Evolutionary conservation across 2,888 invertebrate species (phyloP), one percentile per base, ranked within the genome.

Genomic region (Cheilosia vulpina): DNA sequence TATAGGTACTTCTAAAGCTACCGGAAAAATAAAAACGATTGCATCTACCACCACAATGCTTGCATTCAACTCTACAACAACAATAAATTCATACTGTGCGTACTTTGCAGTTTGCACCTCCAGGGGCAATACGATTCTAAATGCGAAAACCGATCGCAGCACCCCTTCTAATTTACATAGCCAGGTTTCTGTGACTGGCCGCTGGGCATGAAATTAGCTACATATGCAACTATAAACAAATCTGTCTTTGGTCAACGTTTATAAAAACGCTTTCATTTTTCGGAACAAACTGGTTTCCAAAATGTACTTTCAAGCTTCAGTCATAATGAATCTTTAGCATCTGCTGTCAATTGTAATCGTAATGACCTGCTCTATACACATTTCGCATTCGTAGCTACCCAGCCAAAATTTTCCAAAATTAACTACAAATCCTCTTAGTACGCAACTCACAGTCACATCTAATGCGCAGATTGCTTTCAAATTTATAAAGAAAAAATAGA

Each of bases 401-500:
- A 21, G 41, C 17, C 13, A 45, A 63, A 27, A 2, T 5, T 50
- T 63, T 4, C 6, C 45, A 43, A 73, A 52, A 52, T 38, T 47
- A 27, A 60, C 50, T 24, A 53, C 58, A 69, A 69, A 45, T 34
- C 63, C 41, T 45, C 13, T 27, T 62, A 71, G 71, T 71, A 84
- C 84, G 79, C 84, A 84, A 76, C 80, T 75, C 69, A 75, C 43
- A 77, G 38, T 75, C 69, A 71, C 50, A 77, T 47, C 75, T 76
- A 80, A 76, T 84, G 84, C 84, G 84, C 84, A 84, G 84, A 84
- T 80, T 69, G 47, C 65, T 84, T 47, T 53, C 58, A 50, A 65
- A 71, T 52, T 50, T 52, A 50, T 24, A 63, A 34, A 34, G 27
- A 53, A 31, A 43, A 65, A 53, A 58, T n/a, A 50, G 19, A 63